phyloP scores from a whole-genome alignment of 2,888 invertebrate genomes.

The Lepidocyrtoides sp. region DNA sequence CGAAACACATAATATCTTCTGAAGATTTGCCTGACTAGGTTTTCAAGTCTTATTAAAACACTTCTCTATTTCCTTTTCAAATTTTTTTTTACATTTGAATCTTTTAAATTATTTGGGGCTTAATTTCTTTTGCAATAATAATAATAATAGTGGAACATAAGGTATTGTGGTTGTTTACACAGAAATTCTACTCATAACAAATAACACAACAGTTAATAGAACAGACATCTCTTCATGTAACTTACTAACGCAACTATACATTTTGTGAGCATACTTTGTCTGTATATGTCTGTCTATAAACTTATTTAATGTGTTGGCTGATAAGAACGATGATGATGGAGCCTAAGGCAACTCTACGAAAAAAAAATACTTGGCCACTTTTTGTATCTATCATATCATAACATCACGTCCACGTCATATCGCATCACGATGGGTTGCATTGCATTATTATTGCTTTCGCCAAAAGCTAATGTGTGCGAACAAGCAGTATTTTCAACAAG shows the following conservation, averaged over 20 bases:
- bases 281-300: slow-evolving; percentile 16
- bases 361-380: slow-evolving; percentile 79
- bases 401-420: slow-evolving; percentile 81
- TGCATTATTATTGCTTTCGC: slow-evolving; percentile 80
- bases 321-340: slow-evolving; percentile 44
- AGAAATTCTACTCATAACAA: not conserved
- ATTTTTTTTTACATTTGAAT: slow-evolving; percentile 19
- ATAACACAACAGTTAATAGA: too few species aligned
- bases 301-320: slow-evolving; percentile 55
- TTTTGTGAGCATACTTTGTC: not conserved
- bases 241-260: not conserved
- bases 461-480: slow-evolving; percentile 75
- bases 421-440: slow-evolving; percentile 80
- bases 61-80: slow-evolving; percentile 30
- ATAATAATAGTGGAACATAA: not conserved
- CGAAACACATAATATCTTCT: slow-evolving; percentile 25
- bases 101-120: not conserved
- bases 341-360: slow-evolving; percentile 69
- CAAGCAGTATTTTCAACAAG: slow-evolving; percentile 77
- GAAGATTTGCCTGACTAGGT: not conserved
- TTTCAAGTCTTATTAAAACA: slow-evolving; percentile 29
- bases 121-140: not conserved
- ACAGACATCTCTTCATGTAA: too few species aligned
- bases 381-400: slow-evolving; percentile 80
- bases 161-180: slow-evolving; percentile 27